Percentiles rank a stretch among this genome's conserved stretches.
phyloP scores from a whole-genome alignment of 1,140 invertebrate species.

The Sogatella furcifera region DNA sequence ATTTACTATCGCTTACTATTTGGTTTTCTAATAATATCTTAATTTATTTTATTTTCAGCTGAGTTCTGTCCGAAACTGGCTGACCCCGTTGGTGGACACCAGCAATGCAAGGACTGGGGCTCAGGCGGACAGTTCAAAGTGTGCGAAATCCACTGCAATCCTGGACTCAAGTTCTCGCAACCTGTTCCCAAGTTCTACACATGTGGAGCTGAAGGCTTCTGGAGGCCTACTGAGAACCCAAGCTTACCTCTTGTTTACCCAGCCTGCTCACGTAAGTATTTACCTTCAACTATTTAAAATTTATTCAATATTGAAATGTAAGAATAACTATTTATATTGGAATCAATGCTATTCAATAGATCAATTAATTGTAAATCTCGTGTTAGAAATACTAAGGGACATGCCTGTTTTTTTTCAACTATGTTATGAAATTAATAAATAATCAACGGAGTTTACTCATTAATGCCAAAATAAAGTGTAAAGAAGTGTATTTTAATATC shows the following conservation, averaged over 20 bases:
- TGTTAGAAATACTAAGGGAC: too few relatives aligned
- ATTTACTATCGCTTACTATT: too few relatives aligned
- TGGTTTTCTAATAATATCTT: not conserved
- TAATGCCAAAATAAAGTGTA: too few relatives aligned
- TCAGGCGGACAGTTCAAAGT: conserved; percentile 90
- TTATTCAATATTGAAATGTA: too few relatives aligned
- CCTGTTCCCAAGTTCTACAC: conserved; percentile 89
- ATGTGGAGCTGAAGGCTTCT: conserved; percentile 92
- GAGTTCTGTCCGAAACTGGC: conserved; percentile 80
- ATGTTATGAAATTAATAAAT: too few relatives aligned
- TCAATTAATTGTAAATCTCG: too few relatives aligned
- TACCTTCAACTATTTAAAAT: not conserved
- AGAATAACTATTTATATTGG: too few relatives aligned
- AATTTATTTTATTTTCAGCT: conserved; percentile 41
- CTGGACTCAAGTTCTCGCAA: conserved; percentile 79
- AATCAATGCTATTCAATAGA: too few relatives aligned
- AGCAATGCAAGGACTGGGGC: conserved; percentile 91
- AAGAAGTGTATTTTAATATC: too few relatives aligned
- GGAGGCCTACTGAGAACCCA: conserved; percentile 77
- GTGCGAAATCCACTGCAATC: conserved; percentile 79
- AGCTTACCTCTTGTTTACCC: conserved; percentile 73
- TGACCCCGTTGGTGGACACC: conserved; percentile 80
- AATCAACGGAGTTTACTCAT: too few relatives aligned
- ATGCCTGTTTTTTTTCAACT: too few relatives aligned
- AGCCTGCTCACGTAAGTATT: conserved; percentile 68